Base-by-base conservation (phyloP, 1,140 invertebrate species). In the Polypedilum vanderplanki region DNA sequence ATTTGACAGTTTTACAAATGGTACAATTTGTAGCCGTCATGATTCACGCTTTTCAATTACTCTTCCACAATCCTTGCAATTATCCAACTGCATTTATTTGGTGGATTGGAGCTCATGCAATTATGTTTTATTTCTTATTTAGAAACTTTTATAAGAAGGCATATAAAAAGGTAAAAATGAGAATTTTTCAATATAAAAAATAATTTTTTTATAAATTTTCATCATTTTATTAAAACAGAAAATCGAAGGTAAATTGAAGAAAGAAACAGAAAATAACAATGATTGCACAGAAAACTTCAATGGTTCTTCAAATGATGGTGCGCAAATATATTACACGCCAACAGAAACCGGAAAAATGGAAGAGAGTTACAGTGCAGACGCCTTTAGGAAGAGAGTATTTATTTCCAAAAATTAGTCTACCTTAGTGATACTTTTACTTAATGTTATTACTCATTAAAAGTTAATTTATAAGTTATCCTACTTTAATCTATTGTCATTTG, bases 1-100 rank as follows among this genome's bases (percentile, higher is more conserved):
- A 97, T 79, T 83, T 97, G 57, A 97, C 95, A 0, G 86, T 88
- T 1, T 81, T 96, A 77, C 95, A 97, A 83, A 89, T 97, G 90
- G 87, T 94, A 2, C 94, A 96, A 82, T 96, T 96, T 78, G 83
- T 95, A 1, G 78, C 89, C 0, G 91, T 94, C 0, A 89, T 92
- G 83, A 80, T 92, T 3, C 93, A 95, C 80, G 89, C 92, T 10
- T 90, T 92, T 85, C 93, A 95, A 82, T 83, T 95, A 33, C 83
- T 95, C 73, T 93, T 94, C 84, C 90, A 90, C 78, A 83, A 83
- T 73, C 91, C 95, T 24, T 96, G 94, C 85, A 87, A 93, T 79
- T 95, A 93, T 79, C 93, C 93, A 0, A 90, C 87, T 75, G 87
- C 87, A 1, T 91, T 91, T 77, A 87, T 87, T 18, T 90, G 90